Conservation (phyloP, 2,888 invertebrate genomes). For the Dynastes grantii region DNA sequence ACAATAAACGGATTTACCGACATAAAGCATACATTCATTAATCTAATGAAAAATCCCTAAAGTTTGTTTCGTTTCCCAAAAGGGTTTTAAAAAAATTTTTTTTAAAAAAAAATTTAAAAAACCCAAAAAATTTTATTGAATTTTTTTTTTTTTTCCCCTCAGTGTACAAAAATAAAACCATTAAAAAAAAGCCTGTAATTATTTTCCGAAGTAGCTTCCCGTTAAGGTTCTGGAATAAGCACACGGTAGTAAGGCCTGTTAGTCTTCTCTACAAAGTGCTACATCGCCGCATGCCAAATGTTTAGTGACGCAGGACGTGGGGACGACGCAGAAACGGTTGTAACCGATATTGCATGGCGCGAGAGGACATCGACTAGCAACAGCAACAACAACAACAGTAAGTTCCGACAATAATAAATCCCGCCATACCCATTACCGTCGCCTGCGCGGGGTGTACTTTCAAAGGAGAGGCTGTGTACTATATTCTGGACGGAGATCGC, state of each 20-base stretch:
- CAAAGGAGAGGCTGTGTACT: not conserved
- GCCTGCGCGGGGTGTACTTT: not conserved
- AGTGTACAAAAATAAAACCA: too few species aligned
- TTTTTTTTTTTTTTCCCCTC: too few species aligned
- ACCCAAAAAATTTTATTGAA: too few species aligned
- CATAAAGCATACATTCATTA: too few species aligned
- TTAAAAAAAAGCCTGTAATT: too few species aligned
- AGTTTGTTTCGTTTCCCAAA: too few species aligned
- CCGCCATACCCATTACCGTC: not conserved
- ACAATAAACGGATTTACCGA: too few species aligned
- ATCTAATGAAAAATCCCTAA: too few species aligned
- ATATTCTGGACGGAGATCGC: not conserved
- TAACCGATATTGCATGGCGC: not conserved
- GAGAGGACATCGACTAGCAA: not conserved
- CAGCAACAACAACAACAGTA: slow-evolving; percentile 13
- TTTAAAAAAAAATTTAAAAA: too few species aligned
- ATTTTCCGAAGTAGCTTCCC: slow-evolving; percentile 15
- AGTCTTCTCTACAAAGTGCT: too few species aligned
- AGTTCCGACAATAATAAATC: slow-evolving; percentile 42
- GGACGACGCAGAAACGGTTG: not conserved
- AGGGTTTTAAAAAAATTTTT: too few species aligned
- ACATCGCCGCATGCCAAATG: not conserved
- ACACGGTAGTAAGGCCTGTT: not conserved
- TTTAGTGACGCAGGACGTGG: slow-evolving; percentile 1
- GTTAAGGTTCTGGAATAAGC: not conserved